These are phyloP conservation scores for Neoascia interrupta DNA, from an alignment of 2,888 invertebrate genomes.

Conservation along the genomic window DNA sequence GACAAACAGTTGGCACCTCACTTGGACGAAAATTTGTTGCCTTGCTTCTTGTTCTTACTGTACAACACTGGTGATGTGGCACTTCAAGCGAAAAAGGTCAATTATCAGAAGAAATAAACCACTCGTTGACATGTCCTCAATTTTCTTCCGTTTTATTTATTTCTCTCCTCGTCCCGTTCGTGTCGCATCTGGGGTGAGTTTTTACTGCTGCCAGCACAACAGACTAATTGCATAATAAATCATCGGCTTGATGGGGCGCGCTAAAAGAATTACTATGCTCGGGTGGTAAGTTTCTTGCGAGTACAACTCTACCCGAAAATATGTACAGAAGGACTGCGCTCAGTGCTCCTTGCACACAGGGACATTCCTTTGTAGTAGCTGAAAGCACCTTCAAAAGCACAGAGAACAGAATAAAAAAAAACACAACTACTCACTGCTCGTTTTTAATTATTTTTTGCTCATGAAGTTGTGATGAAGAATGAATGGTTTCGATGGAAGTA, in stretches of 20 bases:
- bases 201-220: slow-evolving; percentile 37
- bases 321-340: neutral
- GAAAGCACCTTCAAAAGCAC: neutral
- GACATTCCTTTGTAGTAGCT: neutral
- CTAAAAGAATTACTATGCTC: slow-evolving; percentile 38
- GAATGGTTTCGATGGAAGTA: slow-evolving; percentile 35
- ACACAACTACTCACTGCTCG: too few species aligned
- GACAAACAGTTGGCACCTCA: slow-evolving; percentile 30
- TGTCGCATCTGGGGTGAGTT: neutral
- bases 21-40: slow-evolving; percentile 6
- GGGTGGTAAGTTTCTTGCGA: neutral
- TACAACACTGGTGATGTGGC: neutral
- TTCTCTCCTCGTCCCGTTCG: neutral
- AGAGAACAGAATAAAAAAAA: too few species aligned
- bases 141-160: slow-evolving; percentile 53
- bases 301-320: too few species aligned
- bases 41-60: neutral
- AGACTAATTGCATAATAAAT: slow-evolving; percentile 68
- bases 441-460: slow-evolving; percentile 43
- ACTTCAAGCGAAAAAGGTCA: slow-evolving; percentile 51
- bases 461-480: slow-evolving; percentile 23
- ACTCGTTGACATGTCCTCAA: slow-evolving; percentile 68
- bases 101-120: slow-evolving; percentile 65
- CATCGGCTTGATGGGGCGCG: slow-evolving; percentile 55
- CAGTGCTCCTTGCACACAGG: neutral